Base-by-base conservation (phyloP, 2,797 vertebrate genomes). In the Squalus acanthias region DNA sequence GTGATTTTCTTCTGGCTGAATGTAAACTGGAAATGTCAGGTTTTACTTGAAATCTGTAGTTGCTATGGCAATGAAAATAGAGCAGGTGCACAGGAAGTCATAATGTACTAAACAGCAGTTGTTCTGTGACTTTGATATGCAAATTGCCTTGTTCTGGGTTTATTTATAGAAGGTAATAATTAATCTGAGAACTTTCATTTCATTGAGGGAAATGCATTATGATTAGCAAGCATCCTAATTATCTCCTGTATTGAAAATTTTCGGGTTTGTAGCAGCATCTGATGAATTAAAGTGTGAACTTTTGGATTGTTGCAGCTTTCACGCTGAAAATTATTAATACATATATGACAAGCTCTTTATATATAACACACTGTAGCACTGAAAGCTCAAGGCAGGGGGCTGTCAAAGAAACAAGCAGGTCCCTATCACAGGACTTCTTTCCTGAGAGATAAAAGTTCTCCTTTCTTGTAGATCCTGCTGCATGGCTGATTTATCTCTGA, bases 111-210 rank as follows among this genome's bases (percentile, higher is more conserved):
- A 98, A 98, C 96, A 97, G 97, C 97, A 97, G 97, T 97, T 97
- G 98, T 98, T 97, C 98, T 98, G 97, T 97, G 97, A 97, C 97
- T 97, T 97, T 96, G 96, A 96, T 1, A 97, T 96, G 97, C 96
- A 97, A 97, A 97, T 96, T 97, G 97, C 97, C 97, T 97, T 97
- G 97, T 96, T 70, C 96, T 96, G 96, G 46, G 60, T 97, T 97
- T 98, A 98, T 98, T 98, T 98, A 98, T 98, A 98, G 98, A 97
- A 98, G 97, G 97, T 97, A 97, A 97, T 97, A 98, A 98, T 98
- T 98, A 98, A 98, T 98, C 97, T 76, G 94, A 96, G 97, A 98
- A 97, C 50, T 97, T 97, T 97, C 96, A 72, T 98, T 97, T 97
- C 97, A 97, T 96, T 97, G 97, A 97, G 96, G 96, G 96, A 97